Conservation (phyloP, 1,140 invertebrate genomes). For the Dolichoris vasculosae region DNA sequence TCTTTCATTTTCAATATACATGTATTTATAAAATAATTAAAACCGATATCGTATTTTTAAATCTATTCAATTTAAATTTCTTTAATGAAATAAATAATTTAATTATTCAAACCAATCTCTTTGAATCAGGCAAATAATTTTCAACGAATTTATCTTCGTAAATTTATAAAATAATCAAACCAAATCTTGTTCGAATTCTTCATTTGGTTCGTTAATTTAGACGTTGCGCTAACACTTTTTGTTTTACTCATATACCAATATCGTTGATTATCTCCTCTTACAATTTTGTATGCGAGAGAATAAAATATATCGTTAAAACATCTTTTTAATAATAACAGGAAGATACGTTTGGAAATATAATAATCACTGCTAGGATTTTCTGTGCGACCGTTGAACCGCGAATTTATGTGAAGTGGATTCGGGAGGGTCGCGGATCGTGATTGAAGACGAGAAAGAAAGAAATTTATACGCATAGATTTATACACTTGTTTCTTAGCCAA, state of each 20-base stretch:
- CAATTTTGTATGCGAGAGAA: background rate
- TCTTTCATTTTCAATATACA: too few relatives aligned
- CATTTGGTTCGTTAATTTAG: slow-evolving; percentile 13
- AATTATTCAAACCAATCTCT: too few relatives aligned
- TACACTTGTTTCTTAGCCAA: slow-evolving; percentile 50
- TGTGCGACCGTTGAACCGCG: slow-evolving; percentile 66
- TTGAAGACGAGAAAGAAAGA: slow-evolving; percentile 47
- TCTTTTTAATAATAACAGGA: slow-evolving; percentile 62
- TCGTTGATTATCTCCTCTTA: background rate
- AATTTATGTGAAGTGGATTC: slow-evolving; percentile 66
- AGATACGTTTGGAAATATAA: slow-evolving; percentile 53
- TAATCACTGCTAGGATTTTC: slow-evolving; percentile 70
- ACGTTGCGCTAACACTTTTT: background rate
- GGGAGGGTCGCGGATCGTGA: slow-evolving; percentile 53
- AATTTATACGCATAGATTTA: background rate
- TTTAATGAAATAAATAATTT: too few relatives aligned
- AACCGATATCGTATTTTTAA: too few relatives aligned
- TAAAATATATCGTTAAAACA: background rate
- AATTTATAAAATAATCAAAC: too few relatives aligned
- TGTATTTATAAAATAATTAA: too few relatives aligned
- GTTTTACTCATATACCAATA: background rate
- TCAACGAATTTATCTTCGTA: too few relatives aligned
- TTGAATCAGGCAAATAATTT: too few relatives aligned
- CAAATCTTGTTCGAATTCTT: background rate
- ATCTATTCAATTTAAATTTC: too few relatives aligned